A percentile compares a stretch with the other conserved stretches of the same genome.
Evolutionary conservation across 2,797 vertebrate genomes (phyloP).

Genomic region (Manis crassicaudata): DNA sequence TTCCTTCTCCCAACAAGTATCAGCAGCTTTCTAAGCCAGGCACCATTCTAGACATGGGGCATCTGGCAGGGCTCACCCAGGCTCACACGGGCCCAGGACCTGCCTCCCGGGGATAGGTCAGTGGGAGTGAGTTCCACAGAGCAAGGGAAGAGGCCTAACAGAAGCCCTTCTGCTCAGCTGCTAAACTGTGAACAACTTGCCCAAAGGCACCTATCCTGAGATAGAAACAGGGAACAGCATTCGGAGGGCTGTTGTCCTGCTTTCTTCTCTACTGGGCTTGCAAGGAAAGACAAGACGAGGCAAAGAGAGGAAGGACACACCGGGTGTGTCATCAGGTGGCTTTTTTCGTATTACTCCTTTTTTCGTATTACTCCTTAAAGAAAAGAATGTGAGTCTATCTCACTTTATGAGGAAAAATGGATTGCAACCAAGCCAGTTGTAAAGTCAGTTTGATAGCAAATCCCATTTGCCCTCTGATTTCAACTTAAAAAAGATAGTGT

Average conservation of each 20-base stretch:
- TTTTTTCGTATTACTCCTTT: background rate
- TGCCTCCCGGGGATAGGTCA: background rate
- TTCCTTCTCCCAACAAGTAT: background rate
- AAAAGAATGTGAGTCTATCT: background rate
- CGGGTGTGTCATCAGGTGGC: background rate
- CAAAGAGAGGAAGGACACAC: background rate
- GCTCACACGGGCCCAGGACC: background rate
- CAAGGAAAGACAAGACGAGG: background rate
- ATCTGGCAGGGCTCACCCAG: accelerated
- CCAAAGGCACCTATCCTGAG: background rate
- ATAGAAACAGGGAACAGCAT: background rate
- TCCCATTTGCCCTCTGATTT: background rate
- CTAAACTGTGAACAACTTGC: no score
- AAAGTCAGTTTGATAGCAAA: background rate
- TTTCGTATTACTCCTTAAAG: background rate
- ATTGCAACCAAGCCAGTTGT: background rate
- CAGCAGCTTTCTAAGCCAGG: background rate
- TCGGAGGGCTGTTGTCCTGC: background rate
- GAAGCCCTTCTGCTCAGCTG: background rate
- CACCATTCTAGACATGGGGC: background rate
- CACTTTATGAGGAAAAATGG: background rate
- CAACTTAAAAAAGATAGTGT: background rate
- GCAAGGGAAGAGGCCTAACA: background rate
- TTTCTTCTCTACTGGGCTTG: background rate
- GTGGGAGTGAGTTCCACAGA: no score